Evolutionary conservation across 2,888 invertebrate species (phyloP).

Genomic region (Malthinus seriepunctatus): DNA sequence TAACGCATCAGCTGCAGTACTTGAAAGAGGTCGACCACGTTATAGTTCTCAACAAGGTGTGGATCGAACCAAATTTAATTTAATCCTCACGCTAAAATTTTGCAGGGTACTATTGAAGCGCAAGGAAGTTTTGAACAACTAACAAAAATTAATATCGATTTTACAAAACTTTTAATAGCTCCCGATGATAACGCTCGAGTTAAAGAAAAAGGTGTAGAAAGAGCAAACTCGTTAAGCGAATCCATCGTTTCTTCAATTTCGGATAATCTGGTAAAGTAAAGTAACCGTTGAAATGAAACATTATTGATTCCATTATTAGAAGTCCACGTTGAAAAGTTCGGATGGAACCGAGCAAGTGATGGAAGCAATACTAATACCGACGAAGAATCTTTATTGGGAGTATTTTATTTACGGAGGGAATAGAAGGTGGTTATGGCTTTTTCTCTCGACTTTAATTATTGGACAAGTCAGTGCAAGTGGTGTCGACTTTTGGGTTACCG

Average conservation of each 20-base stretch:
- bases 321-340: too few relatives aligned
- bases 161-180: slow-evolving; percentile 56
- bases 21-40: slow-evolving; percentile 60
- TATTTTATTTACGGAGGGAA: slow-evolving; percentile 6
- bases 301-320: too few relatives aligned
- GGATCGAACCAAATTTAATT: not conserved
- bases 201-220: not conserved
- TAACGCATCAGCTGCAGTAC: slow-evolving; percentile 74
- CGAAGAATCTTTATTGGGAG: too few relatives aligned
- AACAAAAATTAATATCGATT: slow-evolving; percentile 62
- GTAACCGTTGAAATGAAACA: slow-evolving; percentile 2
- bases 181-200: slow-evolving; percentile 33
- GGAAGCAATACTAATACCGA: too few relatives aligned
- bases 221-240: too few relatives aligned
- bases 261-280: slow-evolving; percentile 9
- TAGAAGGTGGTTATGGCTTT: slow-evolving; percentile 19
- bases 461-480: slow-evolving; percentile 29
- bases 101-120: slow-evolving; percentile 60
- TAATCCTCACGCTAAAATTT: not conserved
- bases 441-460: slow-evolving; percentile 17
- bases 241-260: too few relatives aligned
- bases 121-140: slow-evolving; percentile 65
- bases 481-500: slow-evolving; percentile 33
- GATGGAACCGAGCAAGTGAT: too few relatives aligned
- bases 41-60: slow-evolving; percentile 56